Percentiles rank a stretch among this genome's conserved stretches.
phyloP scores from a whole-genome alignment of 1,140 invertebrate species.

The Oscheius sp. region DNA sequence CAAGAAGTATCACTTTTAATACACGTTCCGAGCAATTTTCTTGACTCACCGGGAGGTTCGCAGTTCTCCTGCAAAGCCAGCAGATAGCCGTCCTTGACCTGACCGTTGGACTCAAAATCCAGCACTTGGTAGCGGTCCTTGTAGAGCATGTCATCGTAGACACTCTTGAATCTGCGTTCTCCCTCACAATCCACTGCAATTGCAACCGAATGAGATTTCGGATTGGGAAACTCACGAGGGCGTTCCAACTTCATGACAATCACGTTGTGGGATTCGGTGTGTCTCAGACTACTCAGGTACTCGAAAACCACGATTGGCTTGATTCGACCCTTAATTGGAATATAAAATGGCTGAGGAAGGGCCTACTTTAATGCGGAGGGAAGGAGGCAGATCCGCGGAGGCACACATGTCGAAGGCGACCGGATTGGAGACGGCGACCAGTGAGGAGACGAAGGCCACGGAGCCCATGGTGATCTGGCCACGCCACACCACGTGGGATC shows the following conservation, averaged over 20 bases:
- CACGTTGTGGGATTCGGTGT: not conserved
- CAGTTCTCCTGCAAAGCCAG: not conserved
- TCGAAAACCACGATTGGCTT: not conserved
- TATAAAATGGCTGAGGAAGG: not conserved
- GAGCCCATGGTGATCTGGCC: not conserved
- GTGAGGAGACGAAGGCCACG: not conserved
- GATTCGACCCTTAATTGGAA: not conserved
- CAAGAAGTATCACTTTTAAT: not conserved
- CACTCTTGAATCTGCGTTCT: not conserved
- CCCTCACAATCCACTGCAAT: not conserved
- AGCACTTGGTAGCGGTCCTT: not conserved
- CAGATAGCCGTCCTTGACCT: not conserved
- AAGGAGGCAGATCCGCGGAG: not conserved
- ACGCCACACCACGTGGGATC: not conserved
- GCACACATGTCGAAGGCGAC: not conserved
- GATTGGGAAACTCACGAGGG: not conserved
- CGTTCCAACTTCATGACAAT: not conserved
- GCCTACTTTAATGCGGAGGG: not conserved
- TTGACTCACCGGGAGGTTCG: not conserved
- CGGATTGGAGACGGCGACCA: not conserved
- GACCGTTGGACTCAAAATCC: not conserved
- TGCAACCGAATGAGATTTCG: too few species aligned
- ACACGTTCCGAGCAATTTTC: not conserved
- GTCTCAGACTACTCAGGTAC: not conserved
- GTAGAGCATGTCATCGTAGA: not conserved